Percentiles rank a stretch among this genome's conserved stretches.
These are phyloP conservation scores for Trissonchulus latispiculum DNA, from an alignment of 2,888 invertebrate species.

Conservation along the genomic window DNA sequence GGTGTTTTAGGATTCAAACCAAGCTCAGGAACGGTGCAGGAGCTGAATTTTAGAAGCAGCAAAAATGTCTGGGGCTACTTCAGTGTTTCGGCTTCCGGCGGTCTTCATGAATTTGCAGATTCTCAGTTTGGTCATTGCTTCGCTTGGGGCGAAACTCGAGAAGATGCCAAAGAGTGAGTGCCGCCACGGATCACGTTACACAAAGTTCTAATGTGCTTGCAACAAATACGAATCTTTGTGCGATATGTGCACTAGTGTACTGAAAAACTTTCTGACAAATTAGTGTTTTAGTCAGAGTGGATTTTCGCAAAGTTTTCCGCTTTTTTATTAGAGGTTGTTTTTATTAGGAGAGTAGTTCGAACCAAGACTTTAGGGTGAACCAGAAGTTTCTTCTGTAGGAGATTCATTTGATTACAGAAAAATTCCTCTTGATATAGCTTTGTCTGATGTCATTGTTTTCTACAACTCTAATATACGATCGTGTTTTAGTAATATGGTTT, in stretches of 20 bases:
- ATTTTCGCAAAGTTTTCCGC: no score
- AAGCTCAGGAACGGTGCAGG: slow-evolving; percentile 91
- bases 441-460: background rate
- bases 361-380: no score
- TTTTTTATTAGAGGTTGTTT: no score
- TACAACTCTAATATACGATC: background rate
- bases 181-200: no score
- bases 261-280: no score
- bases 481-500: slow-evolving; percentile 67
- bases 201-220: no score
- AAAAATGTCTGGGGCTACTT: slow-evolving; percentile 99
- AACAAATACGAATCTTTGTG: no score
- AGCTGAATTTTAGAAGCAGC: slow-evolving; percentile 92
- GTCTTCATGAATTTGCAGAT: slow-evolving; percentile 61
- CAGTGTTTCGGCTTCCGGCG: slow-evolving; percentile 93
- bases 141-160: slow-evolving; percentile 62
- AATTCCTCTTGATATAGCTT: background rate
- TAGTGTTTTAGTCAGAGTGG: no score
- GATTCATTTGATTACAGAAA: background rate
- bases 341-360: no score
- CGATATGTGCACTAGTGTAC: no score
- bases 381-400: background rate
- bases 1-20: slow-evolving; percentile 72
- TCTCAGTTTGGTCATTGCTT: background rate
- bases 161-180: slow-evolving; percentile 52